Base-by-base conservation (phyloP, 2,888 invertebrate genomes). In the Meiosimyza platycephala region DNA sequence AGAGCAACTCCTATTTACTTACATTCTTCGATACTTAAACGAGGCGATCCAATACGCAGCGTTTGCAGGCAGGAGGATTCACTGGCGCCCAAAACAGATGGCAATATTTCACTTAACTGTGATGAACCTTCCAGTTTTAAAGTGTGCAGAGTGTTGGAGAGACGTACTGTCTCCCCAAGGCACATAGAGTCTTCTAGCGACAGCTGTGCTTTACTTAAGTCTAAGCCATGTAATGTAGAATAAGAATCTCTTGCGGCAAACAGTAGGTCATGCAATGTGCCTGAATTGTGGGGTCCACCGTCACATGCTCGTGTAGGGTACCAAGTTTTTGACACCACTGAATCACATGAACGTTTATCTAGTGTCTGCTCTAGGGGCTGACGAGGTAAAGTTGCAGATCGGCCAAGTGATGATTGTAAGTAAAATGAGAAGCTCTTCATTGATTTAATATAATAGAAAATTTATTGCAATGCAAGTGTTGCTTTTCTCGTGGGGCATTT, bases 141-240 rank as follows among this genome's bases (percentile, higher is more conserved):
- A 15, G 89, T 89, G 77, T 89, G 89, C 76, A 90, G 84, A 75
- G 88, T 88, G 33, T 86, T 86, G 15, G 89, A 89, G 72, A 88
- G 84, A 57, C 90, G 84, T 68, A 90, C 88, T 47, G 89, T 89
- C 82, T 89, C 89, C 47, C 89, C 89, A 71, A 90, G 85, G 78
- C 90, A 90, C 79, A 89, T 88, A 33, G 89, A 88, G 81, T 90
- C 90, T 79, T 89, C 88, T 66, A 89, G 86, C 76, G 88, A 89
- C 78, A 89, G 81, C 74, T 89, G 88, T 82, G 90, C 90, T 81
- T 90, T 89, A 78, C 89, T 89, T 76, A 90, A 88, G 84, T 90
- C 90, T 75, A 90, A 82, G 74, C 89, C 89, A 78, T 89, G 86
- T 73, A 90, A 84, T 78, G 89, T 88, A 78, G 89, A 89, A 75